phyloP scores from a whole-genome alignment of 2,113 vertebrate species.

The Odontesthes bonariensis region DNA sequence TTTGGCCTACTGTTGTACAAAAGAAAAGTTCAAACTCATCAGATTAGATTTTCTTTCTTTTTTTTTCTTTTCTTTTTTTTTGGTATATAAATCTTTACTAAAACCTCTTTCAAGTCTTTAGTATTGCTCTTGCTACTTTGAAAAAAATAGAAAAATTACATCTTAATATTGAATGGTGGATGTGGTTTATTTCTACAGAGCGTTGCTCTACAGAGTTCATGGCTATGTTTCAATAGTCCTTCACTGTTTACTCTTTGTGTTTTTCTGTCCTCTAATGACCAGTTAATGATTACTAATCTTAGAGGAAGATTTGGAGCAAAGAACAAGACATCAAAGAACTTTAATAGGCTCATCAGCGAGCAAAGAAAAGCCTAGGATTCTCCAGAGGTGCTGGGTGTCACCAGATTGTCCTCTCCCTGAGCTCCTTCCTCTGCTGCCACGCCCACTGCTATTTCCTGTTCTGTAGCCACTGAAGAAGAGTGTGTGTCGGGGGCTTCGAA shows the following conservation, averaged over 20 bases:
- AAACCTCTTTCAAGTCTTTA: slow-evolving; percentile 69
- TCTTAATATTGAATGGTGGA: slow-evolving; percentile 70
- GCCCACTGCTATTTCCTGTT: slow-evolving; percentile 75
- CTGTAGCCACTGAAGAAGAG: slow-evolving; percentile 54
- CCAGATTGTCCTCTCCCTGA: slow-evolving; percentile 67
- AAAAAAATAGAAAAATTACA: slow-evolving; percentile 79
- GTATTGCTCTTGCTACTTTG: slow-evolving; percentile 84
- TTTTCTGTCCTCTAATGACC: slow-evolving; percentile 25
- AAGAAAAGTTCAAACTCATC: slow-evolving; percentile 44
- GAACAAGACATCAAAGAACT: slow-evolving; percentile 78
- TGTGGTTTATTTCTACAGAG: slow-evolving; percentile 65
- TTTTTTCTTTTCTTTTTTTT: background rate
- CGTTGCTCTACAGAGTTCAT: slow-evolving; percentile 67
- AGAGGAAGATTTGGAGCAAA: slow-evolving; percentile 50
- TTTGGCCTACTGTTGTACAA: slow-evolving; percentile 66
- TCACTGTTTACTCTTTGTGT: slow-evolving; percentile 35
- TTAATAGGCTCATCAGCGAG: slow-evolving; percentile 39
- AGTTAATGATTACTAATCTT: slow-evolving; percentile 36
- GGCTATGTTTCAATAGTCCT: slow-evolving; percentile 75
- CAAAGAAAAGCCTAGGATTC: slow-evolving; percentile 61
- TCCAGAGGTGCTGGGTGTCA: slow-evolving; percentile 43
- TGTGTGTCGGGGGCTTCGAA: slow-evolving; percentile 85
- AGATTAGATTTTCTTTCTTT: slow-evolving; percentile 25
- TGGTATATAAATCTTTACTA: slow-evolving; percentile 62
- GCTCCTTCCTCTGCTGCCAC: slow-evolving; percentile 39